Conservation (phyloP, 2,797 vertebrate species). For the Triplophysa bombifrons region DNA sequence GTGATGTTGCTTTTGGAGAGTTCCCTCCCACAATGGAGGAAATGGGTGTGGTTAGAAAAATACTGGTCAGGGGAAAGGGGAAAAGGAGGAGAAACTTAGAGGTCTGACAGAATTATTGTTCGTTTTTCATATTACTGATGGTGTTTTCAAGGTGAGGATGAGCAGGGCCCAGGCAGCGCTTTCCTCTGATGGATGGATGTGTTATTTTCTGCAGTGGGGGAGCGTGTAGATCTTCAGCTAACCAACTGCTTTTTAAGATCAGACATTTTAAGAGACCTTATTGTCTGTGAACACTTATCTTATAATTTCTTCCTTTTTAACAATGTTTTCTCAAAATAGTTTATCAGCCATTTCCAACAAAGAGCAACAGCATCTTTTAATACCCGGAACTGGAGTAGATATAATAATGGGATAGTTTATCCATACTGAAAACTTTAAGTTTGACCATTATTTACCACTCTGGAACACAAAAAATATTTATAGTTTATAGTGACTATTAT, state of each 20-base stretch:
- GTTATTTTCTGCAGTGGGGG: background rate
- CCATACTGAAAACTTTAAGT: background rate
- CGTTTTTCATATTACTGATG: conserved; percentile 21
- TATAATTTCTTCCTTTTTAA: background rate
- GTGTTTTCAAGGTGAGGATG: conserved; percentile 21
- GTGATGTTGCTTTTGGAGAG: conserved; percentile 46
- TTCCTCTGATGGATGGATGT: background rate
- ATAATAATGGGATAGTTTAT: background rate
- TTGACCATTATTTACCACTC: background rate
- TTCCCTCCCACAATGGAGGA: conserved; percentile 40
- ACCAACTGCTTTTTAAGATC: background rate
- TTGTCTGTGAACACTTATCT: background rate
- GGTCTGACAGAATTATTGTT: conserved; percentile 27
- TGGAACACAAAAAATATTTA: background rate
- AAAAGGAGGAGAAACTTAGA: conserved; percentile 3
- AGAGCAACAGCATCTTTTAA: background rate
- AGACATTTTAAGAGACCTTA: background rate
- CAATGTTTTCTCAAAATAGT: background rate
- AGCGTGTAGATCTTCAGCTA: background rate
- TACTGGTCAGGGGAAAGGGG: background rate
- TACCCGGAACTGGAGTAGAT: background rate
- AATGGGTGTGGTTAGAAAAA: conserved; percentile 44
- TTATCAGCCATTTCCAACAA: background rate
- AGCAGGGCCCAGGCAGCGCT: background rate
- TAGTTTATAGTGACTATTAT: background rate